phyloP scores from a whole-genome alignment of 2,888 invertebrate species.

The Drosophila siamana region DNA sequence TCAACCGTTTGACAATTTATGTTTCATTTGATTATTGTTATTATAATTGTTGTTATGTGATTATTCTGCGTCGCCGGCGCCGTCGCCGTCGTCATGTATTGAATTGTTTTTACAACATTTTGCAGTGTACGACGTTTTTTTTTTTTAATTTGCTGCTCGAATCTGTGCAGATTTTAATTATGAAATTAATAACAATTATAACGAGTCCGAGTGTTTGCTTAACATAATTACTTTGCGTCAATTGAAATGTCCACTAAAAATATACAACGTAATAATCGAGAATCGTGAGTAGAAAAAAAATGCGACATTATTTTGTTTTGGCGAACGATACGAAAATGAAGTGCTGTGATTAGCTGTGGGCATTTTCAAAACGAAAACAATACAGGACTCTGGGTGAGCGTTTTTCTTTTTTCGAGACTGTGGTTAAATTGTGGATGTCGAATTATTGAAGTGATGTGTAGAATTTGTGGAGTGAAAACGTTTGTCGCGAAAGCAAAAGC shows the following conservation, averaged over 20 bases:
- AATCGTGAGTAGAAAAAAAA: conserved; percentile 12
- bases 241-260: conserved; percentile 3
- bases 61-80: conserved; percentile 7
- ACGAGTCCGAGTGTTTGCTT: conserved; percentile 25
- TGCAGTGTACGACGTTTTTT: too few species aligned
- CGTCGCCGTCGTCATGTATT: conserved; percentile 11
- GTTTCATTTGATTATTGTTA: conserved; percentile 28
- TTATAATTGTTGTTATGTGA: conserved; percentile 15
- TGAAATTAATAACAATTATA: conserved; percentile 49
- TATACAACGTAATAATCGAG: neutral
- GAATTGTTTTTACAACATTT: conserved; percentile 33
- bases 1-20: conserved; percentile 35
- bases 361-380: neutral
- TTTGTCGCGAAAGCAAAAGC: conserved; percentile 2
- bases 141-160: conserved; percentile 22
- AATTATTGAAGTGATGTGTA: too few species aligned
- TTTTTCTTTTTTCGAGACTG: too few species aligned
- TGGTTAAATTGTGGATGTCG: too few species aligned
- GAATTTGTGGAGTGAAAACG: neutral
- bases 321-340: too few species aligned
- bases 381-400: too few species aligned
- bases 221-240: conserved; percentile 15
- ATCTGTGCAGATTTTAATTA: conserved; percentile 48
- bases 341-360: too few species aligned
- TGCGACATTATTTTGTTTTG: neutral